These are phyloP conservation scores for Microcebus tavaratra DNA, from an alignment of 2,113 vertebrate genomes.

Conservation along the genomic window DNA sequence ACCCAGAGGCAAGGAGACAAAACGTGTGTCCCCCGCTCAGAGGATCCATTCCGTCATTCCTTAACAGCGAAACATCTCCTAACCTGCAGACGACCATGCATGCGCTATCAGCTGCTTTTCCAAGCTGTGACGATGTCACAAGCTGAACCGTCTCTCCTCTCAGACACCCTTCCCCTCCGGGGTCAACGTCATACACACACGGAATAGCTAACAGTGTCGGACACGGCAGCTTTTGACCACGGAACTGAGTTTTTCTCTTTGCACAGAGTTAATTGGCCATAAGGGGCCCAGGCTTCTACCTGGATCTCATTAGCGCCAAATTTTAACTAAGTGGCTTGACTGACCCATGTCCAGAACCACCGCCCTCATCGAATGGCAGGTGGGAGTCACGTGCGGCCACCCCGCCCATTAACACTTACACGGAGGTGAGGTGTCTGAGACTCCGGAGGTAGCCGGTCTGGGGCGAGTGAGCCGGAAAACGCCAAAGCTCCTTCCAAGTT, in stretches of 20 bases:
- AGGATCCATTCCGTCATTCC: too few relatives aligned
- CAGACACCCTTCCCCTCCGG: background rate
- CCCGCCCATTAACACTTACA: background rate
- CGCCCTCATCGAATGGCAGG: background rate
- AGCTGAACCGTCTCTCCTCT: rapidly evolving
- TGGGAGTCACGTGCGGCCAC: background rate
- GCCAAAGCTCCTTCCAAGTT: background rate
- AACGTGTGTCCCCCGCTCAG: background rate
- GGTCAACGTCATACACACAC: background rate
- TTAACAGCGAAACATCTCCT: rapidly evolving
- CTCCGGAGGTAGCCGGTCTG: rapidly evolving
- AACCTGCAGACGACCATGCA: rapidly evolving
- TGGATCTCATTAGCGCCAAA: constrained; percentile 30
- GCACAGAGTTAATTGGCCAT: constrained; percentile 56
- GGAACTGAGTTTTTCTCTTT: background rate
- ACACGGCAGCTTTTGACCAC: background rate
- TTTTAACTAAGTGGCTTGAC: background rate
- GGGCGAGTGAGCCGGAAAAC: background rate
- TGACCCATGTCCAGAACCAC: background rate
- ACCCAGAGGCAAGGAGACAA: rapidly evolving
- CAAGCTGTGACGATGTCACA: rapidly evolving
- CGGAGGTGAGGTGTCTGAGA: rapidly evolving
- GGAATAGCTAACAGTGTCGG: background rate
- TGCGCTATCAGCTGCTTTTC: rapidly evolving
- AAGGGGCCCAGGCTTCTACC: background rate